Conservation (phyloP, 2,888 invertebrate species). For the Andricus quercusramuli region DNA sequence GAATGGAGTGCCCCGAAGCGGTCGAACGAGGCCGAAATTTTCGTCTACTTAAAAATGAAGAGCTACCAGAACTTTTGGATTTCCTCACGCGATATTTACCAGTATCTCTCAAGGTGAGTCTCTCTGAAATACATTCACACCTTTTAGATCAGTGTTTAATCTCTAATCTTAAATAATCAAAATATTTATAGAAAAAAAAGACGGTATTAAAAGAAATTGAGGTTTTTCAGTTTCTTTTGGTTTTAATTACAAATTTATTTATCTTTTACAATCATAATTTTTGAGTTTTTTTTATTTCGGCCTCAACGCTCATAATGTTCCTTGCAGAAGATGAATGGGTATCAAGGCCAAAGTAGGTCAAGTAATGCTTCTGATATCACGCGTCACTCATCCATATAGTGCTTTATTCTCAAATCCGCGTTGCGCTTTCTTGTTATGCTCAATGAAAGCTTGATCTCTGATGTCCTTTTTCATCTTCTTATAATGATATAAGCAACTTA, state of each 20-base stretch:
- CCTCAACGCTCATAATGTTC: not conserved
- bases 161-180: not conserved
- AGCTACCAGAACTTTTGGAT: conserved; percentile 90
- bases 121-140: not conserved
- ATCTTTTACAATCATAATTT: not conserved
- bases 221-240: not conserved
- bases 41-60: conserved; percentile 91
- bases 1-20: conserved; percentile 75
- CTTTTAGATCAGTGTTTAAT: not conserved
- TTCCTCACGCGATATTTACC: conserved; percentile 90
- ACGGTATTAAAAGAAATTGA: not conserved
- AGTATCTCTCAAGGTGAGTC: conserved; percentile 90
- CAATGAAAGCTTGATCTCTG: not conserved
- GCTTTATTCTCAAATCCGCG: not conserved
- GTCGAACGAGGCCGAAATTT: conserved; percentile 83
- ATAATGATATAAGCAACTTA: not conserved
- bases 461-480: not conserved
- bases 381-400: not conserved
- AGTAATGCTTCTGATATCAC: conserved; percentile 15
- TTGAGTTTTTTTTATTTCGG: not conserved
- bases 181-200: not conserved
- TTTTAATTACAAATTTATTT: not conserved
- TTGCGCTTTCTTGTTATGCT: not conserved
- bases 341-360: conserved; percentile 37
- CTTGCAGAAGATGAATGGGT: conserved; percentile 34